Base-by-base conservation (phyloP, 2,113 vertebrate species). In the Pheucticus melanocephalus region DNA sequence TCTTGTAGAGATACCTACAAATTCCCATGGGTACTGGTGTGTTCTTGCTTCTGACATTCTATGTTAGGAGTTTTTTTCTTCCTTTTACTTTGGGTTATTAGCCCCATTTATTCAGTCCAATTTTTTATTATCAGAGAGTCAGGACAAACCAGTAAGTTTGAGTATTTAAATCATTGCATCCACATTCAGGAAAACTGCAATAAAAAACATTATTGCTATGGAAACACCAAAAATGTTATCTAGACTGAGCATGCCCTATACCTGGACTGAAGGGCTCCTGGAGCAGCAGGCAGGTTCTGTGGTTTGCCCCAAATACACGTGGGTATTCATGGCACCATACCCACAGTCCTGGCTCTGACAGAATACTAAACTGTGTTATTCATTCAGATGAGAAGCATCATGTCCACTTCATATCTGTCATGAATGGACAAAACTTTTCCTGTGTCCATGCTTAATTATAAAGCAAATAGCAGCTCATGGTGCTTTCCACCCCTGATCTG, bases 371-470 rank as follows among this genome's bases (percentile, higher is more conserved):
- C 8, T 20, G 12, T 22, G 22, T 18, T 57, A 73, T 0, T 66
- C 33, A 40, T 30, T 65, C 2, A 8, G 28, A 65, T n/a, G 18
- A 72, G 33, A 86, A 71, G 25, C 19, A 77, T 42, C 19, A 10
- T 2, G 5, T 11, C 6, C 27, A 3, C 45, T 57, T 83, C 2
- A 0, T 42, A 39, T 6, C 66, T 69, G 6, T 33, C n/a, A 64
- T 5, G 15, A 91, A 73, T 2, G 6, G 64, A 71, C 1, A 2
- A 35, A 71, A 40, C 5, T 39, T 71, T 7, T 3, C 14, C 1
- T 5, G 8, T 0, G 1, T 7, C 3, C 1, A 0, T 0, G 0
- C 37, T 25, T 61, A 31, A 45, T 50, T 48, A 57, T 20, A 65
- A 56, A 56, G 61, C 11, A 85, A 79, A 5, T 12, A 75, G 30